Conservation (phyloP, 2,888 invertebrate genomes). For the Euzophera pinguis region DNA sequence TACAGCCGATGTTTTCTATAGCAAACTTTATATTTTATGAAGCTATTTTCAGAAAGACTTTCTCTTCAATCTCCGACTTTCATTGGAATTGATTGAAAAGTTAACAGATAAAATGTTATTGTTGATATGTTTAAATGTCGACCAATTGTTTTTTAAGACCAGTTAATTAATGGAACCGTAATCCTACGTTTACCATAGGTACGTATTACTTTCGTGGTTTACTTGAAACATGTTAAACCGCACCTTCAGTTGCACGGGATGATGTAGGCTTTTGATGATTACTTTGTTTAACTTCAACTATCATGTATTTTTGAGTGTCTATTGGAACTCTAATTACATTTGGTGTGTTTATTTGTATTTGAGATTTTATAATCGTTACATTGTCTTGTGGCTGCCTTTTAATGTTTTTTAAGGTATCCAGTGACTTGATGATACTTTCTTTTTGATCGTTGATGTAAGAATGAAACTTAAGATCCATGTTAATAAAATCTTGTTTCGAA, state of each 20-base stretch:
- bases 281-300: constrained; percentile 33
- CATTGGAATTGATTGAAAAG: too few species aligned
- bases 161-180: too few species aligned
- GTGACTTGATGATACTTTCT: constrained; percentile 40
- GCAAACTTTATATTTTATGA: too few species aligned
- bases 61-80: too few species aligned
- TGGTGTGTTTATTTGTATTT: constrained; percentile 31
- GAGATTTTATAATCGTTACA: constrained; percentile 37
- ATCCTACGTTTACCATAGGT: too few species aligned
- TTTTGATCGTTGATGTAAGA: constrained; percentile 40
- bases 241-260: not conserved
- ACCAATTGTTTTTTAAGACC: too few species aligned
- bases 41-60: too few species aligned
- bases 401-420: constrained; percentile 30
- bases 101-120: too few species aligned
- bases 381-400: constrained; percentile 29
- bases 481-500: not conserved
- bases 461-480: constrained; percentile 44
- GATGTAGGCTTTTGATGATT: not conserved
- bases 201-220: too few species aligned
- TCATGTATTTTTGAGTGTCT: constrained; percentile 40
- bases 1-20: too few species aligned
- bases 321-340: constrained; percentile 43
- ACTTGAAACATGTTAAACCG: not conserved
- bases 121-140: too few species aligned